Percentiles rank a stretch among this genome's conserved stretches.
phyloP scores from a whole-genome alignment of 2,797 vertebrate species.

The Sandelia bainsii region DNA sequence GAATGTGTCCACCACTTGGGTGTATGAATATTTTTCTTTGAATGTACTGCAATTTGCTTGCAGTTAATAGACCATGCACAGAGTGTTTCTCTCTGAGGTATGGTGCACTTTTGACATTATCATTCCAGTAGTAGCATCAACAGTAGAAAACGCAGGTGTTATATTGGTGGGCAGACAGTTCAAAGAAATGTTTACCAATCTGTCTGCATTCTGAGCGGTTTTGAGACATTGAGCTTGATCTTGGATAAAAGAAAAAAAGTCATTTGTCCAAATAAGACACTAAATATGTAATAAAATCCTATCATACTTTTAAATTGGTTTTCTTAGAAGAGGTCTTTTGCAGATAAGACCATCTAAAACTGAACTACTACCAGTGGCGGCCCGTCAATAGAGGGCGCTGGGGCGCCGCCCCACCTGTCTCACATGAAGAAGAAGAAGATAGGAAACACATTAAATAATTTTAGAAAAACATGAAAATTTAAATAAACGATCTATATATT shows the following conservation, averaged over 20 bases:
- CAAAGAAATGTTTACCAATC: background rate
- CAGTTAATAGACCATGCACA: slow-evolving; percentile 18
- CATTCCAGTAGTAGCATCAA: slow-evolving; percentile 9
- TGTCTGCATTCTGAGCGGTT: background rate
- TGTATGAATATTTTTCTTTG: slow-evolving; percentile 45
- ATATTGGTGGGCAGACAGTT: background rate
- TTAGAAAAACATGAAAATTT: no score
- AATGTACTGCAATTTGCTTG: slow-evolving; percentile 38
- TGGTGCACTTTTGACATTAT: slow-evolving; percentile 9
- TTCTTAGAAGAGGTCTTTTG: no score
- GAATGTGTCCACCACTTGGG: slow-evolving; percentile 32
- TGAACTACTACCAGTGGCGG: no score
- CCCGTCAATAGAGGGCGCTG: no score
- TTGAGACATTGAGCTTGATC: background rate
- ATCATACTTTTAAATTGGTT: no score
- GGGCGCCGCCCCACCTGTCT: no score
- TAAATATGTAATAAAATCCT: no score
- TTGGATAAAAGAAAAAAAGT: background rate
- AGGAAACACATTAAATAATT: no score
- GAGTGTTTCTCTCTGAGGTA: slow-evolving; percentile 2
- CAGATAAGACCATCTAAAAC: no score
- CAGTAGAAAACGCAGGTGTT: slow-evolving; percentile 4
- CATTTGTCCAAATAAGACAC: no score
- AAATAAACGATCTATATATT: no score
- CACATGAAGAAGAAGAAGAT: no score